A percentile compares a stretch with the other conserved stretches of the same genome.
Evolutionary conservation across 2,113 vertebrate species (phyloP).

Genomic region (Pteropus alecto): DNA sequence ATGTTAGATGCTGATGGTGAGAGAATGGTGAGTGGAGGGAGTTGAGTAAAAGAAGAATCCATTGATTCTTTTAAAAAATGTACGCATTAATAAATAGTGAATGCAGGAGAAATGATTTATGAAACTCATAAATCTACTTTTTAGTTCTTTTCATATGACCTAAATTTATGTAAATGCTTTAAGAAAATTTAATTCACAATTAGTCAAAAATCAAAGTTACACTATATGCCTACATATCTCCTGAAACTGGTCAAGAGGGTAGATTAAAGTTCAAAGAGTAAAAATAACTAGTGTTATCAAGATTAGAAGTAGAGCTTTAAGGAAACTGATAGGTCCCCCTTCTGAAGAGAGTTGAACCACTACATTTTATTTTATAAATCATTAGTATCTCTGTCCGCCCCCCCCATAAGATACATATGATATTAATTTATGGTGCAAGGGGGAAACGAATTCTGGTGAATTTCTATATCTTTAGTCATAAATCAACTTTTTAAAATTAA

Average conservation of each 20-base stretch:
- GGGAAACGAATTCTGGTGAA: neutral
- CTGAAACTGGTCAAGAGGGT: neutral
- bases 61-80: neutral
- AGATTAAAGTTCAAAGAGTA: slow-evolving; percentile 7
- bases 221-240: neutral
- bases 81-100: neutral
- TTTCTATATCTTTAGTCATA: slow-evolving; percentile 44
- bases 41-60: neutral
- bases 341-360: neutral
- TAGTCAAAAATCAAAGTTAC: slow-evolving; percentile 18
- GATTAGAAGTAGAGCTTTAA: neutral
- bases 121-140: neutral
- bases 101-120: neutral
- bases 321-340: neutral
- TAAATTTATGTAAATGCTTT: neutral
- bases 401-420: neutral
- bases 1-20: neutral
- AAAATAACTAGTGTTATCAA: neutral
- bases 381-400: neutral
- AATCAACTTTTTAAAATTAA: slow-evolving; percentile 13
- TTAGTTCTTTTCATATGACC: neutral
- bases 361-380: slow-evolving; percentile 38
- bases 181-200: slow-evolving; percentile 27
- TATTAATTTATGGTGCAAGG: slow-evolving; percentile 24
- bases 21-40: neutral